Base-by-base conservation (phyloP, 2,113 vertebrate genomes). In the Tamias sibiricus region DNA sequence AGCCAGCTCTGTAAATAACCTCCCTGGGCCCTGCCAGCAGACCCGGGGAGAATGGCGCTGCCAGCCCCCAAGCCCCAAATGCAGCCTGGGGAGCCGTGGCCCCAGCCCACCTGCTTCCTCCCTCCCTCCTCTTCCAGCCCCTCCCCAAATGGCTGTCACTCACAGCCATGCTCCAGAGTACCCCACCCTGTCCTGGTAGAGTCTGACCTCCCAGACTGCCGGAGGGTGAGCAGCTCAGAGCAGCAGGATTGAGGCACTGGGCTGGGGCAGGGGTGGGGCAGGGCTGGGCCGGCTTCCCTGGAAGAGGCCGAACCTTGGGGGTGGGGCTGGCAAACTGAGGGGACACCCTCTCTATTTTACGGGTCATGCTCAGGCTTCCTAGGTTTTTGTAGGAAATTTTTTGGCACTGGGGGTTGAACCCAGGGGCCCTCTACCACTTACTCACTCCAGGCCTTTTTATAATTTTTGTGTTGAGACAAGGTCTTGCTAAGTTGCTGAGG, bases 1-100 rank as follows among this genome's bases (percentile, higher is more conserved):
- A 7, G 88, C 69, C 82, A 44, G 24, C 28, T 87, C 92, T 66
- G 84, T 88, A 88, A 92, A 94, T 88, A 83, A n/a, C 52, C 8
- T 19, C 30, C 5, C 66, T 9, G 16, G 20, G 75, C 66, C 82
- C 59, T 95, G 57, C 75, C 30, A 32, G 44, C 22, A 20, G 7
- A 49, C 54, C 20, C 54, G 11, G 52, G 17, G 52, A 54, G 52
- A 68, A 37, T 37, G 59, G 40, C 49, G 52, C 68, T 19, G 6
- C 54, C 52, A 26, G 32, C 49, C n/a, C 47, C 8, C 35, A 24
- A 17, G n/a, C 19, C 6, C 20, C 66, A 24, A 12, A 12, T 32
- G 44, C 66, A 49, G 35, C 37, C 10, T 35, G 69, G 2, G 26
- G 24, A 19, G 6, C 17, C 17, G 19, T 20, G 54, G 54, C 54